Conservation (phyloP, 2,797 vertebrate species). For the Salarias fasciatus region DNA sequence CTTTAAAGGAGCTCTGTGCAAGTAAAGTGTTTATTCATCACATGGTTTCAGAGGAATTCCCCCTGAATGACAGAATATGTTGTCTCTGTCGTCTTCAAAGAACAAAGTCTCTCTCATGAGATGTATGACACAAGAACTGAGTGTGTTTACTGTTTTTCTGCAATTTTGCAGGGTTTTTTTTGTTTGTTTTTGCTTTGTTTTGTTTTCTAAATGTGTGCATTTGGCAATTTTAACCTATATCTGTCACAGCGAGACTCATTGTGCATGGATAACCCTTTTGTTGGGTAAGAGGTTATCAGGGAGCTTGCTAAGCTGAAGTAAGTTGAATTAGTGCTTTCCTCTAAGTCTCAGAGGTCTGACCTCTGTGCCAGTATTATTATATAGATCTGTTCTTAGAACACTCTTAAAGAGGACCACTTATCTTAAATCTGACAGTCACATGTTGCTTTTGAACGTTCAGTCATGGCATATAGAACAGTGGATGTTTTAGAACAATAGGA, state of each 20-base stretch:
- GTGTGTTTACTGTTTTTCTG: not conserved
- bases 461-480: no score
- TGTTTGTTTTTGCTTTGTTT: no score
- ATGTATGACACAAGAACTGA: constrained; percentile 5
- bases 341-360: constrained; percentile 53
- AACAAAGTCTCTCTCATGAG: constrained; percentile 11
- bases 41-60: constrained; percentile 56
- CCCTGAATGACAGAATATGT: constrained; percentile 25
- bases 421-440: no score
- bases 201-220: constrained; percentile 49
- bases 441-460: no score
- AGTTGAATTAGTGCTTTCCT: constrained; percentile 77
- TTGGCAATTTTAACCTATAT: constrained; percentile 70
- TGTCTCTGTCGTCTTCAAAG: constrained; percentile 32
- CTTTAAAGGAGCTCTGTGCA: constrained; percentile 50
- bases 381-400: not conserved
- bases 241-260: constrained; percentile 66
- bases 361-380: constrained; percentile 7
- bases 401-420: no score
- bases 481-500: no score
- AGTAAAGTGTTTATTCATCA: constrained; percentile 61
- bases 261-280: constrained; percentile 72
- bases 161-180: constrained; percentile 15
- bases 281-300: constrained; percentile 73
- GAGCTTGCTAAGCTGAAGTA: constrained; percentile 70